Evolutionary conservation across 2,113 vertebrate species (phyloP), one percentile per base, ranked within the genome.

Genomic region (Piaya cayana): DNA sequence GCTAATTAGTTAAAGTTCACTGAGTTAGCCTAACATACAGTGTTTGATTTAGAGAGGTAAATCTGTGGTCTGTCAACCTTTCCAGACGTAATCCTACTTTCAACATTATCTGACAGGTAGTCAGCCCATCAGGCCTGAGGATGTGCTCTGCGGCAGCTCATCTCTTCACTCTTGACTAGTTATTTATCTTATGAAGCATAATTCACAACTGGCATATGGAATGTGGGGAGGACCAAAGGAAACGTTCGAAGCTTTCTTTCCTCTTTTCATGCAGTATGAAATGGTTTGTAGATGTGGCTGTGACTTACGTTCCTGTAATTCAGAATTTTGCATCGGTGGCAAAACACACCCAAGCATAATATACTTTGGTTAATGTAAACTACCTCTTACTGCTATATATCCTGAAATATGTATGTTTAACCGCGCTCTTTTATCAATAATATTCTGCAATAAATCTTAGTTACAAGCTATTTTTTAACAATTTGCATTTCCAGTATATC

Each of bases 1-100:
- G 70, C 88, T 96, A 96, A 97, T 98, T 97, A 96, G 96, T 97
- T 92, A 82, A 97, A 97, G 95, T 97, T 95, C 90, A 96, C 75
- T 55, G 92, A 82, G 74, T 96, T 90, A 92, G 34, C 94, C 90
- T 96, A 97, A 94, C 71, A 79, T 50, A 36, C 83, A 78, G 90
- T 59, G 64, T 96, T 97, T 97, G 95, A 96, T 94, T 97, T 94
- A 60, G 84, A 93, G 93, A 97, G 96, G 82, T 72, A 90, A 95
- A 96, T 97, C 91, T 96, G 89, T 96, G 95, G 29, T 95, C 97
- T 97, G 94, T 97, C 96, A 97, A 62, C 92, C 92, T 97, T 97
- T 97, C 58, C 95, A 96, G 94, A 9, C 96, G 30, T 91, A 96
- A 97, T 94, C 93, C 95, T 88, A 2, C 76, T 94, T 80, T 69